Conservation (phyloP, 2,888 invertebrate species). For the Diogma glabrata region DNA sequence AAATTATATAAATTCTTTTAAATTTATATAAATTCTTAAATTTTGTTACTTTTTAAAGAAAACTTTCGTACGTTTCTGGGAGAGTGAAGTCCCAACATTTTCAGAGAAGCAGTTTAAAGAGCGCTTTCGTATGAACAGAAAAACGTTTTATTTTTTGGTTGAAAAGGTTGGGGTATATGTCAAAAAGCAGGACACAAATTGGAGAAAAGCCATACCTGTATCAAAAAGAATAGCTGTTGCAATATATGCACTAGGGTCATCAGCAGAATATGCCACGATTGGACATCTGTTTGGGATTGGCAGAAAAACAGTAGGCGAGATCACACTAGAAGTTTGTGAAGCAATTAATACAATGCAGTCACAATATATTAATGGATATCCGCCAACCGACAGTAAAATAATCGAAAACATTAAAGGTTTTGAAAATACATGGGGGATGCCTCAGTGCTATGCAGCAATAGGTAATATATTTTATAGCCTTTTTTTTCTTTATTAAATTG, state of each 20-base stretch:
- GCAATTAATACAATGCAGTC: background rate
- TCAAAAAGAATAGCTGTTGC: slow-evolving; percentile 12
- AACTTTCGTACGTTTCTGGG: background rate
- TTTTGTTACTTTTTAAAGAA: too few species aligned
- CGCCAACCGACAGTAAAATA: background rate
- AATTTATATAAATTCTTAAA: too few species aligned
- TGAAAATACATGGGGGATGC: slow-evolving; percentile 4
- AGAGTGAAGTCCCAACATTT: background rate
- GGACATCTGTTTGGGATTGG: slow-evolving; percentile 14
- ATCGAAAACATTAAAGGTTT: background rate
- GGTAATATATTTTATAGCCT: too few species aligned
- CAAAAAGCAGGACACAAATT: background rate
- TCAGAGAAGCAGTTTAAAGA: background rate
- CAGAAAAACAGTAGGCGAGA: slow-evolving; percentile 14
- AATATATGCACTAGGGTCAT: slow-evolving; percentile 12
- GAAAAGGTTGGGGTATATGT: background rate
- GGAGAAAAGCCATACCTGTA: slow-evolving; percentile 7
- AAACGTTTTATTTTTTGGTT: background rate
- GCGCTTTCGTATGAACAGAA: background rate
- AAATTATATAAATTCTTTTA: too few species aligned
- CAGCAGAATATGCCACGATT: slow-evolving; percentile 9
- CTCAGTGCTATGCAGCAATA: slow-evolving; percentile 11
- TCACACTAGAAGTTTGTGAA: slow-evolving; percentile 9
- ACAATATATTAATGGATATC: background rate
- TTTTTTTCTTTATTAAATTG: too few species aligned